A percentile compares a stretch with the other conserved stretches of the same genome.
phyloP scores from a whole-genome alignment of 2,113 vertebrate species.

The Dinomys branickii region DNA sequence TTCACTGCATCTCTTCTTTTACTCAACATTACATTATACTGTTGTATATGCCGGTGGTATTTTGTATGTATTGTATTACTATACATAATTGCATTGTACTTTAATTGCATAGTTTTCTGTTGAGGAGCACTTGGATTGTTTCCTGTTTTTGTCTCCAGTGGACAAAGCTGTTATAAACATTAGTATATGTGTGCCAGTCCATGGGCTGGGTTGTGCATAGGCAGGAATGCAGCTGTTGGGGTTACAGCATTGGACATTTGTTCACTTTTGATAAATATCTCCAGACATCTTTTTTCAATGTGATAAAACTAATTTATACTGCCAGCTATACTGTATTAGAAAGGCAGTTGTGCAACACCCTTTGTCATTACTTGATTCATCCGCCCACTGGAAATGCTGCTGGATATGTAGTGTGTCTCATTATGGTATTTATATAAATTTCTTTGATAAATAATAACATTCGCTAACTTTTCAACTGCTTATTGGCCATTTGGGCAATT shows the following conservation, averaged over 20 bases:
- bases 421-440: conserved; percentile 40
- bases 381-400: not conserved
- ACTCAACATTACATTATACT: not conserved
- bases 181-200: not conserved
- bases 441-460: conserved; percentile 36
- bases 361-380: not conserved
- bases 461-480: not conserved
- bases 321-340: not conserved
- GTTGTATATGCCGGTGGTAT: not conserved
- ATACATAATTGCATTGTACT: not conserved
- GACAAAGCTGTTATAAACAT: not conserved
- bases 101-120: not conserved
- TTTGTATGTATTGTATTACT: not conserved
- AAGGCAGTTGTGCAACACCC: not conserved
- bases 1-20: not conserved
- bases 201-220: not conserved
- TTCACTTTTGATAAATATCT: not conserved
- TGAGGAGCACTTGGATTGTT: not conserved
- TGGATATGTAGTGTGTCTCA: not conserved
- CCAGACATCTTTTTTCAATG: not conserved
- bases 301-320: not conserved
- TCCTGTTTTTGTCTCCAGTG: not conserved
- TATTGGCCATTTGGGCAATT: not conserved
- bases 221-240: not conserved
- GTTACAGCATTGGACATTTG: not conserved